These are phyloP conservation scores for Otus sunia DNA, from an alignment of 2,113 vertebrate species.

Conservation along the genomic window DNA sequence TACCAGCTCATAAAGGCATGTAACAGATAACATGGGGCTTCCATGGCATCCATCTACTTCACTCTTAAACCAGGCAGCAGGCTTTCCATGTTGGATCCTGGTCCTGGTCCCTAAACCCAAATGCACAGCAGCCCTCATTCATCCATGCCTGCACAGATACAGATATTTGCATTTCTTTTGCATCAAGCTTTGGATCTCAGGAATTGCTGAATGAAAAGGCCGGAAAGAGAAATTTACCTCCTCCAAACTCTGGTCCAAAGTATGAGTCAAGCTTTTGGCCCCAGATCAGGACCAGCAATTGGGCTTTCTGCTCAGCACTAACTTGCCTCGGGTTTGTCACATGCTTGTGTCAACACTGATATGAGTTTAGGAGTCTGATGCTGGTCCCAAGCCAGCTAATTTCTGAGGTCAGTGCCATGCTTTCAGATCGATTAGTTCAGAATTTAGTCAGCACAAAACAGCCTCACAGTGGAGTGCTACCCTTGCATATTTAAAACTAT, in stretches of 20 bases:
- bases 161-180: neutral
- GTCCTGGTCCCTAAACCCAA: neutral
- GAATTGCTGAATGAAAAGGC: constrained; percentile 24
- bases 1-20: neutral
- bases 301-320: neutral
- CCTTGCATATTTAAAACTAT: constrained; percentile 42
- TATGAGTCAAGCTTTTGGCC: constrained; percentile 24
- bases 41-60: neutral
- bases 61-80: neutral
- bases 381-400: neutral
- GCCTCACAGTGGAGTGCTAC: neutral
- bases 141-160: neutral
- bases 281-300: neutral
- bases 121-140: neutral
- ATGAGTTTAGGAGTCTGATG: neutral
- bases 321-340: neutral
- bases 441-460: constrained; percentile 52
- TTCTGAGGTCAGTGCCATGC: constrained; percentile 7
- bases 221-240: neutral
- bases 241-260: neutral
- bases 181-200: neutral
- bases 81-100: neutral
- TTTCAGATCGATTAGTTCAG: neutral
- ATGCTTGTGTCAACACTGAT: neutral
- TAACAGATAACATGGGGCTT: neutral